A percentile compares a stretch with the other conserved stretches of the same genome.
Conservation (phyloP, 1,140 invertebrate genomes). For the Drosophila tristis region DNA sequence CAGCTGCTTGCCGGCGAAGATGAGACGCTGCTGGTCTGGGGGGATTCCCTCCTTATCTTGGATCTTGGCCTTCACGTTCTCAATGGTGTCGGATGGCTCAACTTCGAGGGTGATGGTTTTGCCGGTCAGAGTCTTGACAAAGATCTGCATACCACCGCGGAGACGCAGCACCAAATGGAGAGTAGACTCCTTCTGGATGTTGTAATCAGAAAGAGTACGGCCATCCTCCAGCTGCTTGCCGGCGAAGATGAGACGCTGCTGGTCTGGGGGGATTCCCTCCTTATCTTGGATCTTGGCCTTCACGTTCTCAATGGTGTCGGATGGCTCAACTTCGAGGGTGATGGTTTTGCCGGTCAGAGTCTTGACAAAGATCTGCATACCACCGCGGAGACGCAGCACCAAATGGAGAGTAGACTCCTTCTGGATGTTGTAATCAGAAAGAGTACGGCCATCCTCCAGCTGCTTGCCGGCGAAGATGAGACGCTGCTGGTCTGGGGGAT, state of each 20-base stretch:
- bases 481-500: conserved; percentile 88
- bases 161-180: conserved; percentile 93
- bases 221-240: conserved; percentile 93
- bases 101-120: conserved; percentile 93
- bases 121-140: conserved; percentile 92
- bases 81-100: conserved; percentile 91
- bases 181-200: conserved; percentile 95
- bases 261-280: conserved; percentile 87
- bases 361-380: conserved; percentile 98
- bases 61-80: conserved; percentile 92
- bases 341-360: conserved; percentile 96
- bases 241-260: conserved; percentile 90
- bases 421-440: conserved; percentile 87
- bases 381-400: conserved; percentile 89
- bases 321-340: conserved; percentile 90
- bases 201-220: conserved; percentile 91
- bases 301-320: conserved; percentile 90
- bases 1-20: conserved; percentile 88
- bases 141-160: conserved; percentile 94
- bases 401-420: conserved; percentile 92
- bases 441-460: conserved; percentile 79
- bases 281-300: conserved; percentile 91
- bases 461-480: conserved; percentile 90
- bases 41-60: conserved; percentile 90
- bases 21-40: conserved; percentile 89